phyloP scores from a whole-genome alignment of 2,888 invertebrate genomes.

The Phortica okadai region DNA sequence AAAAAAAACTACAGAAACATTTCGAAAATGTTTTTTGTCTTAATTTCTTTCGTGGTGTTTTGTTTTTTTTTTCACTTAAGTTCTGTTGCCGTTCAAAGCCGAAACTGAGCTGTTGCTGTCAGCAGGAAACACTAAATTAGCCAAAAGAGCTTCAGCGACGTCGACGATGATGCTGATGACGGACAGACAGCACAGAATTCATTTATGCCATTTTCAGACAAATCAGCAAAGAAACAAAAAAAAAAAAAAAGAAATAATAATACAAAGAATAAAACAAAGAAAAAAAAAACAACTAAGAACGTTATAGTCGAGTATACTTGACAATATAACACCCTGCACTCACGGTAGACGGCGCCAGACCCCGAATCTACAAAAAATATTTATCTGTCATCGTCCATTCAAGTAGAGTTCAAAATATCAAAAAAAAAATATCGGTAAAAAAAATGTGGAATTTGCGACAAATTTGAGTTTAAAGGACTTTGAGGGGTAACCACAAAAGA shows the following conservation, averaged over 20 bases:
- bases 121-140: conserved; percentile 72
- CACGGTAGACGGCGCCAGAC: too few species aligned
- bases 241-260: conserved; percentile 9
- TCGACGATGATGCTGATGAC: neutral
- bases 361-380: too few species aligned
- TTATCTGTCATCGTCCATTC: too few species aligned
- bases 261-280: conserved; percentile 54
- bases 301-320: too few species aligned
- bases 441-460: too few species aligned
- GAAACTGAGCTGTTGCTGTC: conserved; percentile 57
- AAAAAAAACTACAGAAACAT: neutral
- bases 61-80: neutral
- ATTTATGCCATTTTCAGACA: conserved; percentile 53
- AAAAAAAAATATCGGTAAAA: too few species aligned
- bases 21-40: neutral
- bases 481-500: too few species aligned
- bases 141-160: conserved; percentile 55
- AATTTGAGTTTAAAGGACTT: too few species aligned
- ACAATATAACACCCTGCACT: too few species aligned
- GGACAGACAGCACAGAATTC: conserved; percentile 28
- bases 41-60: conserved; percentile 6
- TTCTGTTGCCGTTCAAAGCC: conserved; percentile 36
- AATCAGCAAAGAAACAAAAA: conserved; percentile 56
- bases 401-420: too few species aligned
- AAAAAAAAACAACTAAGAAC: conserved; percentile 36